Percentiles rank a stretch among this genome's conserved stretches.
Evolutionary conservation across 2,797 vertebrate species (phyloP).

Genomic region (Adrianichthys oophorus): DNA sequence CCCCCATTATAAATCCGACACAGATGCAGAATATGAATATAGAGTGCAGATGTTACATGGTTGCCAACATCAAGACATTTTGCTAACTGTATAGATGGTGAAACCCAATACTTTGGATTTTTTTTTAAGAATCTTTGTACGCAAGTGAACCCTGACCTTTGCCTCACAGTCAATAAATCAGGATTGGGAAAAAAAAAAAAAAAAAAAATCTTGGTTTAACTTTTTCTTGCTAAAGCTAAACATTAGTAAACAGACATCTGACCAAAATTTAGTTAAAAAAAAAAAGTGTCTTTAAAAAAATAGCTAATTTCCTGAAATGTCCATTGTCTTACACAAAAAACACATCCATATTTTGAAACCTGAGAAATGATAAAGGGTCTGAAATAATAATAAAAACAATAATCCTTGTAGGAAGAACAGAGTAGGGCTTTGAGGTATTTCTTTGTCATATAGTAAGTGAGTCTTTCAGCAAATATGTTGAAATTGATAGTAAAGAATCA

Average conservation of each 20-base stretch:
- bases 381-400: conserved; percentile 13
- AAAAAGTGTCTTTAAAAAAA: too few species aligned
- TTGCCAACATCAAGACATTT: conserved; percentile 74
- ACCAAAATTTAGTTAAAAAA: too few species aligned
- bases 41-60: conserved; percentile 77
- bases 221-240: too few species aligned
- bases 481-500: too few species aligned
- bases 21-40: conserved; percentile 84
- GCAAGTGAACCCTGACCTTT: conserved; percentile 67
- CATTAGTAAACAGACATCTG: too few species aligned
- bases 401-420: conserved; percentile 14
- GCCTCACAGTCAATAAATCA: conserved; percentile 58
- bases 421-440: conserved; percentile 30
- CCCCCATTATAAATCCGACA: conserved; percentile 84
- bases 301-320: too few species aligned
- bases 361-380: conserved; percentile 39
- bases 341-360: neutral
- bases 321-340: too few species aligned
- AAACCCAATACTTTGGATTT: conserved; percentile 79
- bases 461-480: conserved; percentile 64
- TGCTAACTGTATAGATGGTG: conserved; percentile 71
- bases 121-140: conserved; percentile 62
- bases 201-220: too few species aligned
- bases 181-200: conserved; percentile 13
- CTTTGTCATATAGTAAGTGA: conserved; percentile 49